Conservation (phyloP, 2,797 vertebrate species). For the Glyptemys insculpta region DNA sequence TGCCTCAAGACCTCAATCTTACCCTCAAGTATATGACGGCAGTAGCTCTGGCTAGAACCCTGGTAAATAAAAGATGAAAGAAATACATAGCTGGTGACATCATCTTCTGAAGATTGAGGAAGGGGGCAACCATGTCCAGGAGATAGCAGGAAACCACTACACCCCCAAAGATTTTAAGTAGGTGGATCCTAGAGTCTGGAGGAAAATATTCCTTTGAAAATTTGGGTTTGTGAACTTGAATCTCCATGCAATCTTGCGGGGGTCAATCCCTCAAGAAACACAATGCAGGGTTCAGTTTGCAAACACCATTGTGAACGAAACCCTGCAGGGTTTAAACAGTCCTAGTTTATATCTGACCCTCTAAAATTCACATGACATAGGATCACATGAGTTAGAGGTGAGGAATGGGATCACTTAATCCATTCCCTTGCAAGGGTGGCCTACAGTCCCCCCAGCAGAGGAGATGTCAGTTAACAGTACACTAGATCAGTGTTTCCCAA, state of each 20-base stretch:
- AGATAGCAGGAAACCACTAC: background rate
- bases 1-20: background rate
- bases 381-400: background rate
- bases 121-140: background rate
- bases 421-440: background rate
- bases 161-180: background rate
- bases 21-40: background rate
- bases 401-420: background rate
- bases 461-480: background rate
- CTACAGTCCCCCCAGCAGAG: background rate
- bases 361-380: background rate
- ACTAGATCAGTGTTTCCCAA: background rate
- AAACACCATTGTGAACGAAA: background rate
- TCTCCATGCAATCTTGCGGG: background rate
- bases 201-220: slow-evolving; percentile 12
- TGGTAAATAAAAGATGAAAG: slow-evolving; percentile 1
- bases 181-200: background rate
- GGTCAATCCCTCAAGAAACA: slow-evolving; percentile 6
- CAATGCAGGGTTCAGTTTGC: background rate
- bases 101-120: background rate
- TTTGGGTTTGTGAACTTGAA: background rate
- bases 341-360: background rate
- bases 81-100: background rate
- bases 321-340: background rate
- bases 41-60: background rate